A percentile compares a stretch with the other conserved stretches of the same genome.
phyloP scores from a whole-genome alignment of 2,888 invertebrate species.

The Harmothoe impar region DNA sequence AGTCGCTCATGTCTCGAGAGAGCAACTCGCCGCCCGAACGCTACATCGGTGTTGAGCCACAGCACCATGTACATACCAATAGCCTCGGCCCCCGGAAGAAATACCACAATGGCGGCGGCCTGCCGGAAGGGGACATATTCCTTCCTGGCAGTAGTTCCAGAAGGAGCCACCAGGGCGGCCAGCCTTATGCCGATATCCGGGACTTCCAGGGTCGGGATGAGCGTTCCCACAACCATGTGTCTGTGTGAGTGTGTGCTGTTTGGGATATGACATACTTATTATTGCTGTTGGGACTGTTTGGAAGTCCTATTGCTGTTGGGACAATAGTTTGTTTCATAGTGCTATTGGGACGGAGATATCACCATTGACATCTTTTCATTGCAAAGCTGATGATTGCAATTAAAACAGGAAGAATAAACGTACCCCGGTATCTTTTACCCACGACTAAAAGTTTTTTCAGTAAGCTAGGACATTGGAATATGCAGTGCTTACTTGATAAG shows the following conservation, averaged over 20 bases:
- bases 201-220: conserved; percentile 44
- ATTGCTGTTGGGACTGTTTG: too few species aligned
- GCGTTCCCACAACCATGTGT: conserved; percentile 50
- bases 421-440: too few species aligned
- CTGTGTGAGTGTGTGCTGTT: conserved; percentile 20
- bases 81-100: conserved; percentile 39
- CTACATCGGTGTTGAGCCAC: conserved; percentile 20
- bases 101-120: not conserved
- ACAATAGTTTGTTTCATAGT: too few species aligned
- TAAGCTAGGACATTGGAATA: too few species aligned
- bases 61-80: not conserved
- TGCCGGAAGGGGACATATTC: conserved; percentile 32
- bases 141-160: not conserved
- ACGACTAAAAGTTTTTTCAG: too few species aligned
- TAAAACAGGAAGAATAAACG: too few species aligned
- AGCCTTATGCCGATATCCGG: conserved; percentile 22
- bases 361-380: too few species aligned
- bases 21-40: conserved; percentile 40
- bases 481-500: too few species aligned
- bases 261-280: too few species aligned
- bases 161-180: not conserved
- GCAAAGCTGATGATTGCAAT: too few species aligned
- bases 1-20: not conserved
- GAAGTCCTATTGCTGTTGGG: not conserved
- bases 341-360: too few species aligned